These are phyloP conservation scores for Seriola quinqueradiata DNA, from an alignment of 2,113 vertebrate genomes.

Conservation along the genomic window DNA sequence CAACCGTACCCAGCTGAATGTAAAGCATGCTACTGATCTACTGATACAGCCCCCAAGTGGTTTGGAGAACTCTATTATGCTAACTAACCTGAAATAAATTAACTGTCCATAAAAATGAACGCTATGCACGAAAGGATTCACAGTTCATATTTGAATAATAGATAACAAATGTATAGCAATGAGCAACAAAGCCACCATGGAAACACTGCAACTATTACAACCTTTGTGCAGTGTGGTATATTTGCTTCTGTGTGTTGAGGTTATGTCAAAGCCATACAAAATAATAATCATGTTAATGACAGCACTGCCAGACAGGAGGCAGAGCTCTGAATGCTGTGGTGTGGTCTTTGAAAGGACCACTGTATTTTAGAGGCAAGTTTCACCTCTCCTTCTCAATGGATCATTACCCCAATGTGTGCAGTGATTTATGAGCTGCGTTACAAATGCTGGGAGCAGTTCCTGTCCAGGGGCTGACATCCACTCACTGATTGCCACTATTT, in stretches of 20 bases:
- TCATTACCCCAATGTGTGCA: conserved; percentile 58
- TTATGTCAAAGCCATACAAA: conserved; percentile 19
- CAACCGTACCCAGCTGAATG: neutral
- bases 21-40: neutral
- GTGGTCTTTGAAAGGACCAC: conserved; percentile 45
- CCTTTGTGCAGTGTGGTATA: neutral
- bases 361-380: conserved; percentile 41
- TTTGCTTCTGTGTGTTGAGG: conserved; percentile 11
- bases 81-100: neutral
- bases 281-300: conserved; percentile 33
- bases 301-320: conserved; percentile 35
- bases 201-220: neutral
- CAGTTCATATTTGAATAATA: conserved; percentile 9
- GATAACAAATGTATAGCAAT: neutral
- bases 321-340: conserved; percentile 19
- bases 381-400: conserved; percentile 52
- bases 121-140: neutral
- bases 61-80: neutral
- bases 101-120: too few species aligned
- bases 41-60: neutral
- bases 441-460: conserved; percentile 66
- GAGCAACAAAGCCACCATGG: neutral
- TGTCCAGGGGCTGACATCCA: conserved; percentile 61
- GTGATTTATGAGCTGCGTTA: conserved; percentile 69
- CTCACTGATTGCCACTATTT: conserved; percentile 66